Base-by-base conservation (phyloP, 2,797 vertebrate species). In the Melanotaenia parkinsoni region DNA sequence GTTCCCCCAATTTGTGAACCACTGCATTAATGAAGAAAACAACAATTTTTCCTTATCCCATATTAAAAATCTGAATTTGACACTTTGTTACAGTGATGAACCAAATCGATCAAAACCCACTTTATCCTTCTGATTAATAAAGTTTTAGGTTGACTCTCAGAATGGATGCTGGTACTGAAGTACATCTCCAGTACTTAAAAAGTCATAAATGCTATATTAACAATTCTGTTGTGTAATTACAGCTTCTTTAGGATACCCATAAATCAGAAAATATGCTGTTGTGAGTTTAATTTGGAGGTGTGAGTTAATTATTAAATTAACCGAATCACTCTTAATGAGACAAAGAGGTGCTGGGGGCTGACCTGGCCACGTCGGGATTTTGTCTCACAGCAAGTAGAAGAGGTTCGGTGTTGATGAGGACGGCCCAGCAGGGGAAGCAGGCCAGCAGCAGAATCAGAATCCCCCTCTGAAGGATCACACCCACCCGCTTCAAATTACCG, bases 391-490 rank as follows among this genome's bases (percentile, higher is more conserved):
- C 92, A 20, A 97, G 92, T 9, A 99, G 89, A 20, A 98, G 91
- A 0, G 76, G 72, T 81, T 97, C 94, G 0, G 97, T 97, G 93
- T 98, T 98, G 86, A 98, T 87, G 78, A 98, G 96, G 56, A 98
- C 3, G 0, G 96, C 96, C 97, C 97, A 98, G 92, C 97, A 99
- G 30, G 97, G 97, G 73, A 96, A 96, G 87, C 96, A 98, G 86
- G 94, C 95, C 33, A 99, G 86, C 30, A 98, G 91, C 38, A 98
- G 93, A 62, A 97, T 96, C 72, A 99, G 92, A 40, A 92, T 14
- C 2, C 94, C 95, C 1, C 94, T 91, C 86, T 98, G 97, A n/a
- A 99, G 93, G 81, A 98, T 96, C 75, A 96, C 93, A 3, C 97
- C 97, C 37, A 98, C 94, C 0, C 94, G 89, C 91, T 96, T 97